These are phyloP conservation scores for Aspidiotus rigidus DNA, from an alignment of 2,888 invertebrate species.

Conservation along the genomic window DNA sequence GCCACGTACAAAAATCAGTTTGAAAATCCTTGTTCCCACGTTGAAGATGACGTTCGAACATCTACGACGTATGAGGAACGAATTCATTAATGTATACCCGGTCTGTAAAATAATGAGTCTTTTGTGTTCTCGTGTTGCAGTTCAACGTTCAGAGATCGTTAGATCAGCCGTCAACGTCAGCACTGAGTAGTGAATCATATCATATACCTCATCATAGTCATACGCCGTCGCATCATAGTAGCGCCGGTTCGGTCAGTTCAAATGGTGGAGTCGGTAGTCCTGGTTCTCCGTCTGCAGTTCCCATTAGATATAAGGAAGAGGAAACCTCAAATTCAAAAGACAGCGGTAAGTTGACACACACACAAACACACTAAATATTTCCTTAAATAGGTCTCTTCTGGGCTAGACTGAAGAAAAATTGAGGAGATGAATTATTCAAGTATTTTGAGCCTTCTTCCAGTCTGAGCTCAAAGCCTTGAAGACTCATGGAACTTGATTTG, in stretches of 20 bases:
- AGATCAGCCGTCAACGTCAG: conserved; percentile 43
- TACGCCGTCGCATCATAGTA: conserved; percentile 37
- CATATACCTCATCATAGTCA: conserved; percentile 43
- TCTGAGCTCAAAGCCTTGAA: too few species aligned
- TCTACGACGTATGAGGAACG: not conserved
- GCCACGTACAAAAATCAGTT: not conserved
- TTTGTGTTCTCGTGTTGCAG: conserved; percentile 39
- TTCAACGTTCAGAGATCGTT: conserved; percentile 47
- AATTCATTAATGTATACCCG: not conserved
- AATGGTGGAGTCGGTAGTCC: conserved; percentile 42
- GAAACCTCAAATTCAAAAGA: conserved; percentile 48
- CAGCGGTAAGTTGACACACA: conserved; percentile 23
- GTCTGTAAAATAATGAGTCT: not conserved
- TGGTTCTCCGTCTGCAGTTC: conserved; percentile 39
- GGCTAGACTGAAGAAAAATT: too few species aligned
- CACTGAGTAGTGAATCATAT: conserved; percentile 44
- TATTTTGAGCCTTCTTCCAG: too few species aligned
- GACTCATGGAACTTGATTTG: too few species aligned
- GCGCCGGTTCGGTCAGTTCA: conserved; percentile 44
- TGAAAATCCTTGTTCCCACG: not conserved
- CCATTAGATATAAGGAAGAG: conserved; percentile 47
- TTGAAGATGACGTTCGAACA: conserved; percentile 4
- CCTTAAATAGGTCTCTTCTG: too few species aligned
- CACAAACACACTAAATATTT: not conserved
- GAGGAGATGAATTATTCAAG: too few species aligned